These are phyloP conservation scores for Platorchestia sp. DNA, from an alignment of 1,140 invertebrate species.

Conservation along the genomic window DNA sequence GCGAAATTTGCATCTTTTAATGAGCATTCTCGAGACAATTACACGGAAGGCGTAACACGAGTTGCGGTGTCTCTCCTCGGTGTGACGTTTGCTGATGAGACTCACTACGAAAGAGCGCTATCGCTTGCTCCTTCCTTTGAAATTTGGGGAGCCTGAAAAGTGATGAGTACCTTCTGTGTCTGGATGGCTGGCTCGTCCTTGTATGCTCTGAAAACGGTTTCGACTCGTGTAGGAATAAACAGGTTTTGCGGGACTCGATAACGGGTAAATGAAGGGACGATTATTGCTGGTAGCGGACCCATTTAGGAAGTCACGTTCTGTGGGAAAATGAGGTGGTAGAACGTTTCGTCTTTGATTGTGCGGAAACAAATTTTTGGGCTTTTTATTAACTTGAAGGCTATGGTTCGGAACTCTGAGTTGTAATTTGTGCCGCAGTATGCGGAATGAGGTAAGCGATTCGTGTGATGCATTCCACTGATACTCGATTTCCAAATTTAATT, in stretches of 20 bases:
- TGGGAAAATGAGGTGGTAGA: background rate
- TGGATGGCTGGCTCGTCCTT: background rate
- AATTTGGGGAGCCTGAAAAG: background rate
- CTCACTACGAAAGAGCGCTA: background rate
- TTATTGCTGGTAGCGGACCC: background rate
- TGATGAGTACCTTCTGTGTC: background rate
- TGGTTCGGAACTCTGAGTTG: too few relatives aligned
- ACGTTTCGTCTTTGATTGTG: background rate
- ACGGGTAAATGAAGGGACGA: background rate
- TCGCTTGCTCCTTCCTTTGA: background rate
- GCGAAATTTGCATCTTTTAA: slow-evolving; percentile 42
- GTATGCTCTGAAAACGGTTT: background rate
- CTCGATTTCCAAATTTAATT: too few relatives aligned
- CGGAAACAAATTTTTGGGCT: background rate
- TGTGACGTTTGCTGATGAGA: background rate
- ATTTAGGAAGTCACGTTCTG: background rate
- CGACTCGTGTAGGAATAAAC: background rate
- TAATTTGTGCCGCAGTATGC: too few relatives aligned
- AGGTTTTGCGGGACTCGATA: background rate
- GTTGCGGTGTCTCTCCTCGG: background rate
- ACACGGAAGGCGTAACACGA: background rate
- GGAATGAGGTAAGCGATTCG: too few relatives aligned
- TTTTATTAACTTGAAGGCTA: background rate
- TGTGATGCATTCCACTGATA: too few relatives aligned
- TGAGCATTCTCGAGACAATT: slow-evolving; percentile 18